Conservation (phyloP, 2,888 invertebrate species). For the Phoronis australis region DNA sequence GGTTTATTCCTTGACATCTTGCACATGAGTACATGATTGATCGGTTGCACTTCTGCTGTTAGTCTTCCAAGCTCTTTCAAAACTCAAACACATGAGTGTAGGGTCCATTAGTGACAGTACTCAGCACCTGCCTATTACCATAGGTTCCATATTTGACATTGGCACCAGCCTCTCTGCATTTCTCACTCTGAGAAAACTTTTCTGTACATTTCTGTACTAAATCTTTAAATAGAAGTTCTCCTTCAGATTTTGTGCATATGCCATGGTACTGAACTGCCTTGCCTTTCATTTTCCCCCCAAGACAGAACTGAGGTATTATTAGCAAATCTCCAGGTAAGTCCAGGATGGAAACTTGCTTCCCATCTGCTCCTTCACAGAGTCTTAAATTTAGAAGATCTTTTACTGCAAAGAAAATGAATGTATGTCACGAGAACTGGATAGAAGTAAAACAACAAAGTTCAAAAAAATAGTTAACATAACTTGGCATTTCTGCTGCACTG, state of each 20-base stretch:
- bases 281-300: slow-evolving; percentile 54
- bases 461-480: not conserved
- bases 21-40: too few species aligned
- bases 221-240: slow-evolving; percentile 42
- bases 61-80: too few species aligned
- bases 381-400: slow-evolving; percentile 35
- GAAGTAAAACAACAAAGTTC: not conserved
- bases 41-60: too few species aligned
- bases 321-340: slow-evolving; percentile 53
- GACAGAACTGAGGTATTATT: slow-evolving; percentile 54
- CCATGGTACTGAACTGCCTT: slow-evolving; percentile 54
- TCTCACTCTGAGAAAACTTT: slow-evolving; percentile 16
- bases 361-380: slow-evolving; percentile 32
- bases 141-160: slow-evolving; percentile 48
- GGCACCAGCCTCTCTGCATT: slow-evolving; percentile 21
- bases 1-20: too few species aligned
- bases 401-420: slow-evolving; percentile 32
- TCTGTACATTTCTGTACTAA: slow-evolving; percentile 29
- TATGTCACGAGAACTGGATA: not conserved
- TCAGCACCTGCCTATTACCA: slow-evolving; percentile 53
- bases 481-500: too few species aligned
- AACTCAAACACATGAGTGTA: slow-evolving; percentile 48
- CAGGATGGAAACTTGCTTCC: slow-evolving; percentile 38
- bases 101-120: slow-evolving; percentile 52
- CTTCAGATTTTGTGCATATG: slow-evolving; percentile 50